These are phyloP conservation scores for Sphecodes monilicornis DNA, from an alignment of 2,888 invertebrate genomes.

Conservation along the genomic window DNA sequence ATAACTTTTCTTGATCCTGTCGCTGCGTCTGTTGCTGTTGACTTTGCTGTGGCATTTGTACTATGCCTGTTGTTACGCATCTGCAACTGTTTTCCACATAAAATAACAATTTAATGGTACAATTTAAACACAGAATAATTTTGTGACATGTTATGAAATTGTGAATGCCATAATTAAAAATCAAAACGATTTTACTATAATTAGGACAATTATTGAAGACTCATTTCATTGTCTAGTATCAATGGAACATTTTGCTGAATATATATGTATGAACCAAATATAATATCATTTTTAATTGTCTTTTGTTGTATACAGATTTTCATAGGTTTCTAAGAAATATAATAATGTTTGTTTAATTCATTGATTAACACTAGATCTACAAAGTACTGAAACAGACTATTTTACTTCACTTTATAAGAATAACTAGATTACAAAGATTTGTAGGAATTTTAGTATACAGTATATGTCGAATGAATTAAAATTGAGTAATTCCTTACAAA, in stretches of 20 bases:
- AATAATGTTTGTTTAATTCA: neutral
- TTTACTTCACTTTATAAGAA: neutral
- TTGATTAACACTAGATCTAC: neutral
- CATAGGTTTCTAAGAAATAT: neutral
- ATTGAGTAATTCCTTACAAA: neutral
- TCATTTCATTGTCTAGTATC: neutral
- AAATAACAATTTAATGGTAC: neutral
- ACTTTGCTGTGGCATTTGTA: conserved; percentile 30
- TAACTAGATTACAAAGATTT: too few relatives aligned
- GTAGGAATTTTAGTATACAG: too few relatives aligned
- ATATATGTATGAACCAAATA: neutral
- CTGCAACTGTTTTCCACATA: conserved; percentile 51
- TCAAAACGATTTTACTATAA: neutral
- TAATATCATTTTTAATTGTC: neutral
- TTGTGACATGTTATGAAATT: neutral
- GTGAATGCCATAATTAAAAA: neutral
- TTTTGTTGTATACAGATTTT: neutral
- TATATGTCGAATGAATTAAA: too few relatives aligned
- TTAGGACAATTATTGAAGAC: neutral
- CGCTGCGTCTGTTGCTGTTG: conserved; percentile 23
- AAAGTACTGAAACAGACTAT: neutral
- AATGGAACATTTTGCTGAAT: too few relatives aligned
- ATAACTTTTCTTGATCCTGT: neutral
- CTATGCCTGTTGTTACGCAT: conserved; percentile 35
- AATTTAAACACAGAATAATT: neutral